Percentiles rank a stretch among this genome's conserved stretches.
These are phyloP conservation scores for Sebastes baramenuke DNA, from an alignment of 2,797 vertebrate species.

Conservation along the genomic window DNA sequence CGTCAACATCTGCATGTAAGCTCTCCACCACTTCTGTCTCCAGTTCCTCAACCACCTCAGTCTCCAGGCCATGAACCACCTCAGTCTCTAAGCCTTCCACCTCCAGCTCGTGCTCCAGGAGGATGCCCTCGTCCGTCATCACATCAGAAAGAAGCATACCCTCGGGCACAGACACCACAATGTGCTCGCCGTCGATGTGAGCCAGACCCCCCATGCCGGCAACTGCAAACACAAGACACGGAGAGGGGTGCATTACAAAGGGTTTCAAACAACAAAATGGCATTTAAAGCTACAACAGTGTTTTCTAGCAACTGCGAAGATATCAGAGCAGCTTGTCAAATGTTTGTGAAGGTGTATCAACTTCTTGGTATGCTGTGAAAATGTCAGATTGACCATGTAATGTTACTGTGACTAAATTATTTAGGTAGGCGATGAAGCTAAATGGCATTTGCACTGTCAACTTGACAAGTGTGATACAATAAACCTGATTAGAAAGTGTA, in stretches of 20 bases:
- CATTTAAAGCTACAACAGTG: neutral
- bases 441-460: neutral
- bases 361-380: neutral
- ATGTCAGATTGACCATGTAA: neutral
- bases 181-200: slow-evolving; percentile 97
- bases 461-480: neutral
- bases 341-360: neutral
- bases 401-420: neutral
- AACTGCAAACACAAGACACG: slow-evolving; percentile 80
- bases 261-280: neutral
- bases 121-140: slow-evolving; percentile 94
- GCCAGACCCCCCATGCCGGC: slow-evolving; percentile 96
- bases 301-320: neutral
- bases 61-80: slow-evolving; percentile 74
- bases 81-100: slow-evolving; percentile 87
- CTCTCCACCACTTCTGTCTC: slow-evolving; percentile 78
- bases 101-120: slow-evolving; percentile 91
- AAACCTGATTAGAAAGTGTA: neutral
- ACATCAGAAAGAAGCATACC: slow-evolving; percentile 97
- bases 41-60: slow-evolving; percentile 74
- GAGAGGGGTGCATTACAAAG: neutral
- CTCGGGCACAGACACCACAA: slow-evolving; percentile 97
- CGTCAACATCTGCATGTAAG: slow-evolving; percentile 76
- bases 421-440: neutral
- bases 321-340: neutral